Conservation (phyloP, 2,113 vertebrate species). For the Bubo scandiacus region DNA sequence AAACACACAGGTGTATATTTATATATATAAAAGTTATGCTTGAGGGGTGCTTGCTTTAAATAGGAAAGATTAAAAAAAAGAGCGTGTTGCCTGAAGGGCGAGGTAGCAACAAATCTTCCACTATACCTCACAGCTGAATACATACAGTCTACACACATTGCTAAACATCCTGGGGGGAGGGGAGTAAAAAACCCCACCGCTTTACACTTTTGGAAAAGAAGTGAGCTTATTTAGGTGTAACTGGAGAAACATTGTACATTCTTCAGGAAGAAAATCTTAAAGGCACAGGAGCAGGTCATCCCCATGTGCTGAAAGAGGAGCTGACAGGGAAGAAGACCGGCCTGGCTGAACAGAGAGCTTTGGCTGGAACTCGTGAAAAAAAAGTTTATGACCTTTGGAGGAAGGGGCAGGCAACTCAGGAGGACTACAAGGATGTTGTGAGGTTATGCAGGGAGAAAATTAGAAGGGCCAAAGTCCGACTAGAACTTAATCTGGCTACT, state of each 20-base stretch:
- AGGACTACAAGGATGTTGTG: too few species aligned
- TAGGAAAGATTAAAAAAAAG: background rate
- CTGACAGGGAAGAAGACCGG: too few species aligned
- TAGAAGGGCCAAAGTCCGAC: too few species aligned
- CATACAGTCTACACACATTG: background rate
- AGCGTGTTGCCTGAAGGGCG: background rate
- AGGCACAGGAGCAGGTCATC: too few species aligned
- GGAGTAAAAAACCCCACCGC: background rate
- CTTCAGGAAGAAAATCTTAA: too few species aligned
- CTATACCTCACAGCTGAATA: background rate
- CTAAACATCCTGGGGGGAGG: background rate
- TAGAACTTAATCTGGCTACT: too few species aligned
- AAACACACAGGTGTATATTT: background rate
- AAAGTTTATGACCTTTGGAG: too few species aligned
- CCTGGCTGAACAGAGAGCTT: too few species aligned
- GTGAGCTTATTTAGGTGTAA: background rate
- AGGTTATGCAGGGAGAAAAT: too few species aligned
- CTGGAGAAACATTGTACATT: background rate
- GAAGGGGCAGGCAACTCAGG: too few species aligned
- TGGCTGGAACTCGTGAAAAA: too few species aligned
- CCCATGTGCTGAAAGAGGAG: too few species aligned
- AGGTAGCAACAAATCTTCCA: background rate
- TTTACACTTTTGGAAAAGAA: background rate
- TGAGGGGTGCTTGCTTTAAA: background rate
- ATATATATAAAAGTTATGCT: background rate